A percentile compares a stretch with the other conserved stretches of the same genome.
These are phyloP conservation scores for Caenorhabditis wallacei DNA, from an alignment of 2,888 invertebrate species.

Conservation along the genomic window DNA sequence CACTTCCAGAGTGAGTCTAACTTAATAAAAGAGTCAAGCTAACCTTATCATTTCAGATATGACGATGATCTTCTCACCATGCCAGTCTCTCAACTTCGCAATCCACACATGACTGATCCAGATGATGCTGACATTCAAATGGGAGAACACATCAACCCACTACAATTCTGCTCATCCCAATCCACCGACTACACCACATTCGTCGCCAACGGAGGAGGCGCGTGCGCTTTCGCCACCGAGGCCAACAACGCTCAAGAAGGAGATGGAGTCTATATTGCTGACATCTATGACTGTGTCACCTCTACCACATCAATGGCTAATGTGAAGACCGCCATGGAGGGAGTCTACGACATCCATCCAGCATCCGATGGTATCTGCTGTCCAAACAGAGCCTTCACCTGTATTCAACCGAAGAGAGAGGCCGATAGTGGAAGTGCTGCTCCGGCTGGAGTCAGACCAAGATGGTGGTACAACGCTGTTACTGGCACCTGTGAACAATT, in stretches of 20 bases:
- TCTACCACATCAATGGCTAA: conserved; percentile 79
- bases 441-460: conserved; percentile 81
- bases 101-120: conserved; percentile 83
- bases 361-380: conserved; percentile 82
- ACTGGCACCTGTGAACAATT: conserved; percentile 83
- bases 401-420: conserved; percentile 82
- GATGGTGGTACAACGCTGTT: conserved; percentile 82
- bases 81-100: conserved; percentile 82
- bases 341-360: conserved; percentile 81
- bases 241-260: conserved; percentile 71
- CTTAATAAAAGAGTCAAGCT: background rate
- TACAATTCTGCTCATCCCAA: conserved; percentile 81
- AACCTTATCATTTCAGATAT: conserved; percentile 59
- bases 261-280: conserved; percentile 81
- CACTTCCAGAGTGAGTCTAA: conserved; percentile 65
- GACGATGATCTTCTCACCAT: conserved; percentile 82
- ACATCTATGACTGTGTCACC: conserved; percentile 81
- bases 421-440: conserved; percentile 82
- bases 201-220: conserved; percentile 80
- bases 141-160: conserved; percentile 82
- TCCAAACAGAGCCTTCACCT: conserved; percentile 82
- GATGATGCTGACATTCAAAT: conserved; percentile 82
- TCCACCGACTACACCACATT: conserved; percentile 82
- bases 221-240: conserved; percentile 72
- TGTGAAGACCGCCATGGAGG: conserved; percentile 82